phyloP scores from a whole-genome alignment of 2,888 invertebrate genomes.

The Dyspetes luteomarginatus region DNA sequence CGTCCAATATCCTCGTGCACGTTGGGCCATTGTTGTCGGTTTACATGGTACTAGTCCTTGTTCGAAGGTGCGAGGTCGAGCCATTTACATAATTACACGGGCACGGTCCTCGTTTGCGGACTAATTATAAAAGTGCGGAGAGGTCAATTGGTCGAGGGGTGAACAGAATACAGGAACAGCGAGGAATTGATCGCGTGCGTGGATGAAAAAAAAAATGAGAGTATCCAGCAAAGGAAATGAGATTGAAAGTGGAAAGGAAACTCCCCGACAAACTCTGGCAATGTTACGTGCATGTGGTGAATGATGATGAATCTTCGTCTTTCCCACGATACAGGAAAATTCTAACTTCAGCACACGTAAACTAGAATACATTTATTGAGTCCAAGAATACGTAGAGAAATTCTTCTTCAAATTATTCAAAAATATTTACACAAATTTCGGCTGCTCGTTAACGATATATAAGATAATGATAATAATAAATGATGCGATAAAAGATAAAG shows the following conservation, averaged over 20 bases:
- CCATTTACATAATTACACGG: slow-evolving; percentile 70
- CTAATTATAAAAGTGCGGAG: slow-evolving; percentile 72
- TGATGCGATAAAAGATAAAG: no score
- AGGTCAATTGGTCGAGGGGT: slow-evolving; percentile 51
- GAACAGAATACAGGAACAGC: background rate
- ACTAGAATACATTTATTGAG: background rate
- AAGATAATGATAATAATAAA: no score
- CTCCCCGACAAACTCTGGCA: slow-evolving; percentile 9
- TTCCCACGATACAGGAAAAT: slow-evolving; percentile 29
- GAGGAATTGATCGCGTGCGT: background rate
- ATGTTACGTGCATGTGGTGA: background rate
- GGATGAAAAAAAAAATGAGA: slow-evolving; percentile 39
- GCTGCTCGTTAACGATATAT: background rate
- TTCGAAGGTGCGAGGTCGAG: slow-evolving; percentile 42
- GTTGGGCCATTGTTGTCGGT: slow-evolving; percentile 62
- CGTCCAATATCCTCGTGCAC: background rate
- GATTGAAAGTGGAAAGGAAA: slow-evolving; percentile 11
- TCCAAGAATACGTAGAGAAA: background rate
- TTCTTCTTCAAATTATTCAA: background rate
- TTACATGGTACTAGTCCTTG: slow-evolving; percentile 57
- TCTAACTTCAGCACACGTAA: background rate
- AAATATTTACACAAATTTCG: background rate
- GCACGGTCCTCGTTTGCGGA: slow-evolving; percentile 67
- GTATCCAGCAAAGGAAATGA: slow-evolving; percentile 22
- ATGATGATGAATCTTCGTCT: background rate